Evolutionary conservation across 2,888 invertebrate species (phyloP).

Genomic region (Perdita meconis): DNA sequence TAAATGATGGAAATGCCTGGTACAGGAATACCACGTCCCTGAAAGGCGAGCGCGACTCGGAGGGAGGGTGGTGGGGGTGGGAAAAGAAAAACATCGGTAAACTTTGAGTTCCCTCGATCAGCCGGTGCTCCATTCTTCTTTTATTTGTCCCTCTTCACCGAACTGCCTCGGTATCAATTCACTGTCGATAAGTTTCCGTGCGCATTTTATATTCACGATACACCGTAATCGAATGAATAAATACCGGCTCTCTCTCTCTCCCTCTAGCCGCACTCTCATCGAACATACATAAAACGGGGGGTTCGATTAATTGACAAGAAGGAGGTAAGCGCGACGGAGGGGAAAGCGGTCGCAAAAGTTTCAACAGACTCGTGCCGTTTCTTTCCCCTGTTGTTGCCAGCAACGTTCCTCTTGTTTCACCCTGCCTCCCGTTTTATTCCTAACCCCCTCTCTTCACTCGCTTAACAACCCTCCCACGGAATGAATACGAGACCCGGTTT

Average conservation of each 20-base stretch:
- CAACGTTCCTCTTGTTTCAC: neutral
- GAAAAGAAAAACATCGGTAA: conserved; percentile 58
- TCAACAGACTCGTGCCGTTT: conserved; percentile 23
- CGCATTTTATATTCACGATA: conserved; percentile 55
- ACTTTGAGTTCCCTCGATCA: conserved; percentile 63
- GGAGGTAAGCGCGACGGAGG: conserved; percentile 40
- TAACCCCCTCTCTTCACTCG: neutral
- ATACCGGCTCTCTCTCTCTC: conserved; percentile 48
- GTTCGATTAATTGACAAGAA: conserved; percentile 60
- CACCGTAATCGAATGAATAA: conserved; percentile 58
- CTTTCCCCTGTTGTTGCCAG: conserved; percentile 26
- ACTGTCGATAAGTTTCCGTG: conserved; percentile 48
- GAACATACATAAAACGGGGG: conserved; percentile 43
- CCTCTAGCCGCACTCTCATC: conserved; percentile 49
- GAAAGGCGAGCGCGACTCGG: conserved; percentile 53
- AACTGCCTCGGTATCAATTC: conserved; percentile 45
- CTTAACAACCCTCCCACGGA: conserved; percentile 22
- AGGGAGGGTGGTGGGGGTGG: conserved; percentile 39
- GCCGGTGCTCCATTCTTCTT: conserved; percentile 23
- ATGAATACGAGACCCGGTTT: conserved; percentile 36
- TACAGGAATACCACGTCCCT: conserved; percentile 38
- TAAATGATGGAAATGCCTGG: conserved; percentile 64
- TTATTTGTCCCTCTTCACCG: neutral
- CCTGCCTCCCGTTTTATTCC: neutral
- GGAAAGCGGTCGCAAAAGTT: conserved; percentile 26